These are phyloP conservation scores for Vanacampus margaritifer DNA, from an alignment of 2,113 vertebrate genomes.

Conservation along the genomic window DNA sequence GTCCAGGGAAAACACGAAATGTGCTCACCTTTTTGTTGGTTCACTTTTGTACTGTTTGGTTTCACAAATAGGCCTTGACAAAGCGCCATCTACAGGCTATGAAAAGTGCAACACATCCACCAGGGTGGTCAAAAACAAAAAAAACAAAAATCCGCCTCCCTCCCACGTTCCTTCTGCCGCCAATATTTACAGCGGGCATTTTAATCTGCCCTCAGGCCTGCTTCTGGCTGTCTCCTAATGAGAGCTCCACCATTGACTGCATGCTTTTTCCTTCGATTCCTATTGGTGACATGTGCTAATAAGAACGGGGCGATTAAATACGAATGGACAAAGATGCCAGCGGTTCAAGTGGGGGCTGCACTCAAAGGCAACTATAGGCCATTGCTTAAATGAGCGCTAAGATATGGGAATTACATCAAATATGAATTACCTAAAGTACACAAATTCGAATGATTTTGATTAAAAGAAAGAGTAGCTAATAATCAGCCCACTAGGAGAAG, in stretches of 20 bases:
- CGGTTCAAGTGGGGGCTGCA: conserved; percentile 14
- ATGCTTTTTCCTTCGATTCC: conserved; percentile 57
- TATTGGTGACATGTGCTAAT: conserved; percentile 53
- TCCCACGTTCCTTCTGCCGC: conserved; percentile 22
- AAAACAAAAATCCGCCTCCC: not conserved
- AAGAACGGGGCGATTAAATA: conserved; percentile 54
- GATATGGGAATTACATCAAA: conserved; percentile 19
- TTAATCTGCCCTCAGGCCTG: conserved; percentile 64
- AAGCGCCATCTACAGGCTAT: conserved; percentile 11
- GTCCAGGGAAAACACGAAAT: not conserved
- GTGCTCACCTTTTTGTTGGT: too few relatives aligned
- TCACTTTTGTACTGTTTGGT: not conserved
- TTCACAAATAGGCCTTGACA: not conserved
- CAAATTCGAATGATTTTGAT: conserved; percentile 1
- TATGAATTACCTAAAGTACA: not conserved
- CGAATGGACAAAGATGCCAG: conserved; percentile 34
- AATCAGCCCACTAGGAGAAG: not conserved
- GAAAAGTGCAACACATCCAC: conserved; percentile 32
- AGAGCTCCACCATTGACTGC: conserved; percentile 50
- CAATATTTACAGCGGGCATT: conserved; percentile 50
- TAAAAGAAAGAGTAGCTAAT: not conserved
- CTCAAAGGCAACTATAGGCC: not conserved
- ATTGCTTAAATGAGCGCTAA: conserved; percentile 2
- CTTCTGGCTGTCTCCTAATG: conserved; percentile 64
- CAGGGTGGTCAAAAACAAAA: conserved; percentile 21